These are phyloP conservation scores for Euzetes globulus DNA, from an alignment of 2,888 invertebrate species.

Conservation along the genomic window DNA sequence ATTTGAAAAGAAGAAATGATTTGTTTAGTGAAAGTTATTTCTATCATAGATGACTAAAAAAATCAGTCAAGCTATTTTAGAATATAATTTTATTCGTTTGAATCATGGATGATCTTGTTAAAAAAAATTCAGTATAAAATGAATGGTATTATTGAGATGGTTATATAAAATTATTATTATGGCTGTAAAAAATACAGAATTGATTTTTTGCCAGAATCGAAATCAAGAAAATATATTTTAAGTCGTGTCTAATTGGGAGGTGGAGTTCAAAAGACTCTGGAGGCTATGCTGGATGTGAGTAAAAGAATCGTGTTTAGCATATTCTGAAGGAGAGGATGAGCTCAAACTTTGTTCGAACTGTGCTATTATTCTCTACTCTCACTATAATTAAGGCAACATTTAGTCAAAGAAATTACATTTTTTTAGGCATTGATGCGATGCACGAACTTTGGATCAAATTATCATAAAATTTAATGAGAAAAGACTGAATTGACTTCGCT, in stretches of 20 bases:
- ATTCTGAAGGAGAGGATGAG: background rate
- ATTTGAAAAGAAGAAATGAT: too few species aligned
- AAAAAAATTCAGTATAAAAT: too few species aligned
- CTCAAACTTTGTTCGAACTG: background rate
- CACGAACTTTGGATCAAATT: constrained; percentile 8
- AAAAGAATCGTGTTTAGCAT: background rate
- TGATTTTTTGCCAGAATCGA: too few species aligned
- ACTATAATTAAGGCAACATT: constrained; percentile 1
- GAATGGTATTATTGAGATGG: too few species aligned
- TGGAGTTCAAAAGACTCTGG: background rate
- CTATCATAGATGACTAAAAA: too few species aligned
- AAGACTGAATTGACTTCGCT: background rate
- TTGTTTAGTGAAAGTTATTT: too few species aligned
- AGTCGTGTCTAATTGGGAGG: background rate
- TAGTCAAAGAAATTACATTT: background rate
- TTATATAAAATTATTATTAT: too few species aligned
- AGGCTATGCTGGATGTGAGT: background rate
- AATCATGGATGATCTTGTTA: too few species aligned
- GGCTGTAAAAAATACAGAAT: too few species aligned
- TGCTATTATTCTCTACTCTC: background rate
- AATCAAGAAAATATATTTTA: background rate
- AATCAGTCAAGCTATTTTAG: too few species aligned
- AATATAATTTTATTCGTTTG: too few species aligned
- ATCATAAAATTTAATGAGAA: background rate
- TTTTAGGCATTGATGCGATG: constrained; percentile 2